phyloP scores from a whole-genome alignment of 2,113 vertebrate species.

The Coptodon rendalli region DNA sequence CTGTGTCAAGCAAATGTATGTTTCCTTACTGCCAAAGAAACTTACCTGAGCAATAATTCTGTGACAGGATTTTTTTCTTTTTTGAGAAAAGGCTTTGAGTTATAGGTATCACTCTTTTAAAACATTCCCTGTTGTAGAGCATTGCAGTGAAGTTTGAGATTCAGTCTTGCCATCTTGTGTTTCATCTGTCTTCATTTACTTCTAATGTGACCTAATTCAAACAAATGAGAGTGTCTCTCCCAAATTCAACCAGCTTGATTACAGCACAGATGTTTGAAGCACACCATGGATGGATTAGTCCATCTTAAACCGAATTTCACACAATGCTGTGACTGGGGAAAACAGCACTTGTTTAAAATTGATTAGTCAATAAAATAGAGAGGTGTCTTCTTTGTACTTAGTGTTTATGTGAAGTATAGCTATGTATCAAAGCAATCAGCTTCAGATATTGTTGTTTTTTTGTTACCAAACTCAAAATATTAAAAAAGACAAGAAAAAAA shows the following conservation, averaged over 20 bases:
- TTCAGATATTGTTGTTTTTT: not conserved
- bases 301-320: not conserved
- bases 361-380: not conserved
- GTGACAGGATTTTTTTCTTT: not conserved
- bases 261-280: constrained; percentile 23
- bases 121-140: not conserved
- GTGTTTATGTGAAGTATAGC: not conserved
- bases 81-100: not conserved
- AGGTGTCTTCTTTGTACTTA: not conserved
- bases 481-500: not conserved
- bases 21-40: not conserved
- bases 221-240: constrained; percentile 53
- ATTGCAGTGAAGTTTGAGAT: not conserved
- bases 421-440: not conserved
- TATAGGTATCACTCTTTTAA: not conserved
- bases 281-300: constrained; percentile 29
- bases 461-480: not conserved
- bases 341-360: not conserved
- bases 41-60: not conserved
- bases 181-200: constrained; percentile 58
- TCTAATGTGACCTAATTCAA: constrained; percentile 58
- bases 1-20: not conserved
- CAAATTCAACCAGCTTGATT: constrained; percentile 40
- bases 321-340: not conserved
- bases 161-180: constrained; percentile 19